A percentile compares a stretch with the other conserved stretches of the same genome.
Evolutionary conservation across 2,888 invertebrate species (phyloP).

Genomic region (Margaritifera margaritifera): DNA sequence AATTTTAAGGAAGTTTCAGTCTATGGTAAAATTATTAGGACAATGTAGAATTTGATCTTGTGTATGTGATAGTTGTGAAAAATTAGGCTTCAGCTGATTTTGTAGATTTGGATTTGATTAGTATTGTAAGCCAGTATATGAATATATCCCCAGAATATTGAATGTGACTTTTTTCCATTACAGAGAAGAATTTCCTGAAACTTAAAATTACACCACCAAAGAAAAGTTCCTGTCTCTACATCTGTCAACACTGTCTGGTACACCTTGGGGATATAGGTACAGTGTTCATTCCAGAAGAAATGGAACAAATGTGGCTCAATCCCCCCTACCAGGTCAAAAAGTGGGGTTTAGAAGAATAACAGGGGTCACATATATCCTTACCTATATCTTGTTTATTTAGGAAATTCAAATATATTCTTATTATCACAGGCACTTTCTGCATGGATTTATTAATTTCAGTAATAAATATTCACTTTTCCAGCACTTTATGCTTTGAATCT

Average conservation of each 20-base stretch:
- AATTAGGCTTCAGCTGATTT: background rate
- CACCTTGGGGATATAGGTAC: constrained; percentile 81
- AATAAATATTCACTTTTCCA: background rate
- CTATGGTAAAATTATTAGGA: too few relatives aligned
- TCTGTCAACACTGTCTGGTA: constrained; percentile 90
- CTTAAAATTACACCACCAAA: constrained; percentile 66
- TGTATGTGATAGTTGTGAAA: background rate
- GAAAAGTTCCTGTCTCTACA: constrained; percentile 83
- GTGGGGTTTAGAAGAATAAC: background rate
- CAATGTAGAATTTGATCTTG: too few relatives aligned
- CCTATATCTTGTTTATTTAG: background rate
- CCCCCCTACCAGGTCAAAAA: background rate
- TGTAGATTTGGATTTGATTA: background rate
- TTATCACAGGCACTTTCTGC: background rate
- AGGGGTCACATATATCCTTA: background rate
- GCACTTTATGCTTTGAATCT: background rate
- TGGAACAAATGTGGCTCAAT: background rate
- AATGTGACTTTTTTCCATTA: constrained; percentile 17
- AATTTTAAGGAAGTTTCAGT: too few relatives aligned
- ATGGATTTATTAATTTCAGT: background rate
- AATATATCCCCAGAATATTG: too few relatives aligned
- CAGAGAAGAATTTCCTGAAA: constrained; percentile 59
- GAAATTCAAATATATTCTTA: background rate
- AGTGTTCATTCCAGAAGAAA: constrained; percentile 6
- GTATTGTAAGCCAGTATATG: too few relatives aligned